Base-by-base conservation (phyloP, 2,888 invertebrate species). In the Agrochola macilenta region DNA sequence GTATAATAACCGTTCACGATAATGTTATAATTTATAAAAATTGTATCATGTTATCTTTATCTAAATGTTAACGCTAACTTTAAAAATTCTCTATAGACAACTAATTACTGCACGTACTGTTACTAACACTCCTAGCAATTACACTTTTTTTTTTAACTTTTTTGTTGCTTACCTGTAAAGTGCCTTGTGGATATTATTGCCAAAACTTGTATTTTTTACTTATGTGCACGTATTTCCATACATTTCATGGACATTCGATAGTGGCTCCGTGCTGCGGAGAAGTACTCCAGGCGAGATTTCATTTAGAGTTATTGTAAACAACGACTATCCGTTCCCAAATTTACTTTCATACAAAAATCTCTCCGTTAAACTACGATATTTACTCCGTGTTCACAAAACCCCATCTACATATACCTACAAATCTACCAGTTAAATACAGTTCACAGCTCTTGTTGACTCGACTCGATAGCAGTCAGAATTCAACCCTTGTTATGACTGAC, bases 401-500 rank as follows among this genome's bases (percentile, higher is more conserved):
- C 26, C 9, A 57, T 26, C 39, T 12, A 26, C 8, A 58, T 12
- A 69, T 57, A 69, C 4, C 8, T 65, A 60, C 12, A 23, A 71
- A 81, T n/a, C 20, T 68, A 66, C 43, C 49, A 43, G 69, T 84
- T 85, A 66, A 82, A 69, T 64, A 81, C 82, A 79, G 76, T 79
- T 81, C 74, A 81, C 75, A 57, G 72, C 65, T 84, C 69, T 78
- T 87, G 85, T 88, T 87, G 88, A 82, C 78, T 83, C 72, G 74
- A 76, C 75, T 82, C 79, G 81, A 85, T 84, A 80, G 83, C 77
- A 84, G 86, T 82, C 82, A 82, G 84, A 69, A 73, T 76, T 79
- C 81, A 78, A 74, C 82, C 78, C 71, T 88, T 90, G 88, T 90
- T 90, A 85, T 89, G 87, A 85, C 83, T 87, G 84, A 85, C 86